Conservation (phyloP, 2,797 vertebrate genomes). For the Linurgus olivaceus region DNA sequence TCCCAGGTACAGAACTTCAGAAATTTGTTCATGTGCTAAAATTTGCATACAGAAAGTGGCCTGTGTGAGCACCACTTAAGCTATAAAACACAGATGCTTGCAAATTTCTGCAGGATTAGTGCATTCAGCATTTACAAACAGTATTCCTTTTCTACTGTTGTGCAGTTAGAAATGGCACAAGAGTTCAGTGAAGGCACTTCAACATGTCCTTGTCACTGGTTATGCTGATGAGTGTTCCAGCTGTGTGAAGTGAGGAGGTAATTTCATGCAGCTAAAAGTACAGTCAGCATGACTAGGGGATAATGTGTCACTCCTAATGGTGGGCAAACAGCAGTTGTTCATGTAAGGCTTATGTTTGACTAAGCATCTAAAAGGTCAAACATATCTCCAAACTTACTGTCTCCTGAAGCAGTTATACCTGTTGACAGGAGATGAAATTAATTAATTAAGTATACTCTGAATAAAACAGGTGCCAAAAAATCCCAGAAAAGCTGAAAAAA, state of each 20-base stretch:
- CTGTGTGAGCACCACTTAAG: neutral
- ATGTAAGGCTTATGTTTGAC: neutral
- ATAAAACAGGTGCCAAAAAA: neutral
- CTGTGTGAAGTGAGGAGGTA: neutral
- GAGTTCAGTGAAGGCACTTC: neutral
- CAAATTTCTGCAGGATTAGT: neutral
- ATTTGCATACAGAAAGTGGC: neutral
- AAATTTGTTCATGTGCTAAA: neutral
- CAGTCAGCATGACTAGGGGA: neutral
- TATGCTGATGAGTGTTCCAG: neutral
- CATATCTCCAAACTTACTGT: neutral
- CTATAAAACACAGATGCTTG: neutral
- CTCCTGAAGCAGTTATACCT: neutral
- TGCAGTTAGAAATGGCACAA: neutral
- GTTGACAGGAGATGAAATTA: neutral
- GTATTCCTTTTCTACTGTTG: neutral
- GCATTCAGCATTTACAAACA: neutral
- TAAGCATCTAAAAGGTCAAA: slow-evolving; percentile 16
- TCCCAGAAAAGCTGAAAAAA: neutral
- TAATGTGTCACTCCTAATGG: neutral
- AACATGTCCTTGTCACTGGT: neutral
- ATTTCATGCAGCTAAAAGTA: slow-evolving; percentile 14
- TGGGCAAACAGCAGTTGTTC: neutral
- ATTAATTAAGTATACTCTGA: neutral
- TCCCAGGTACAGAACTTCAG: neutral